Base-by-base conservation (phyloP, 2,113 vertebrate species). In the Tor tambroides region DNA sequence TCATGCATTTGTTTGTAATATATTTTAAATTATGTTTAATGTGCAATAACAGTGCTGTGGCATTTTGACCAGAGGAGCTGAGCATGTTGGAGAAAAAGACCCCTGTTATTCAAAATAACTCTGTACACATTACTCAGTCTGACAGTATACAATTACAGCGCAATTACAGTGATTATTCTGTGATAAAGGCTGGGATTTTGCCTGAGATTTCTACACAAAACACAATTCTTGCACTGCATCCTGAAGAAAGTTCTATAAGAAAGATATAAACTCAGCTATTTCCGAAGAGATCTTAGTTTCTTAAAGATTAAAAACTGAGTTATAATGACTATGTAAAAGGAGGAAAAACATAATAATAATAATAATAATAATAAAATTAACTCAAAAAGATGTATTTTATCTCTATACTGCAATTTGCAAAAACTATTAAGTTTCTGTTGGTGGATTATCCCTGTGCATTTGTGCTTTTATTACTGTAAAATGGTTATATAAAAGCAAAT, bases 61-160 rank as follows among this genome's bases (percentile, higher is more conserved):
- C n/a, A n/a, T n/a, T n/a, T n/a, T n/a, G n/a, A n/a, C 4, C 32
- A 23, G 69, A 72, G 32, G n/a, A 59, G 54, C 21, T 7, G 21
- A 59, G 56, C 56, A 59, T 23, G 56, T 59, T 59, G 56, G 21
- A 59, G 56, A 69, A 69, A 74, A 43, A 79, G 3, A 56, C 19
- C 77, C 28, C 46, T 51, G 76, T 30, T 59, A 56, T 79, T 79
- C 77, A 56, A 32, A 79, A 79, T 76, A 17, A 41, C 41, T 56
- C 51, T 35, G 17, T 56, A 35, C 49, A 23, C 51, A 56, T 59
- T 56, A 59, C 51, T 32, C 28, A 59, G 19, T 56, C 51, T 79
- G 77, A 79, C 77, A 79, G 77, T 54, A 59, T 79, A 79, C 77
- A 79, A 79, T 79, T 79, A 79, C 17, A 1, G 59, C 51, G 35